Conservation (phyloP, 2,113 vertebrate genomes). For the Chaetodon auriga region DNA sequence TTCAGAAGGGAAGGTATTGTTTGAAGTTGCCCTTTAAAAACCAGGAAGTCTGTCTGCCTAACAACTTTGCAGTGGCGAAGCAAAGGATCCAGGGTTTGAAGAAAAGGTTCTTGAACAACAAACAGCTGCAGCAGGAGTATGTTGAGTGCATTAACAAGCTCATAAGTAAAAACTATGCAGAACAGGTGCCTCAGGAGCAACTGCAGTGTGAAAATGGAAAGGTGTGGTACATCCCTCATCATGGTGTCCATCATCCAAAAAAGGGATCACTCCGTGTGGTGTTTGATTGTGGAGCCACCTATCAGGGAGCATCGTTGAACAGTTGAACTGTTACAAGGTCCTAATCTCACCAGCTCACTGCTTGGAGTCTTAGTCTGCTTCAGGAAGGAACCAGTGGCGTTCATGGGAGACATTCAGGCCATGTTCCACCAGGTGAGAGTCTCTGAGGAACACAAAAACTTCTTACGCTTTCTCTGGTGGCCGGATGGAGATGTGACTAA, state of each 20-base stretch:
- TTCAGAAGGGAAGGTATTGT: background rate
- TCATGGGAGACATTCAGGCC: background rate
- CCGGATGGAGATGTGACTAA: background rate
- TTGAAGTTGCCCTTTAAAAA: background rate
- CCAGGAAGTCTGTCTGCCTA: background rate
- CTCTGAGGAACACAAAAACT: background rate
- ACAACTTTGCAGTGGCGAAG: background rate
- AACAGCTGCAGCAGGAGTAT: background rate
- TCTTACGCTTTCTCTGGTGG: background rate
- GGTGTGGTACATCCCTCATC: background rate
- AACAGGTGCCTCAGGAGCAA: background rate
- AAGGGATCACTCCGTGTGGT: background rate
- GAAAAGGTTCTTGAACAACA: background rate
- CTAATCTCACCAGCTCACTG: background rate
- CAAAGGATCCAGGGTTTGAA: background rate
- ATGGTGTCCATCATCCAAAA: background rate
- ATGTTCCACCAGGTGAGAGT: constrained; percentile 12
- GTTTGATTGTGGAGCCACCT: background rate
- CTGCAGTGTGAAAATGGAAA: background rate
- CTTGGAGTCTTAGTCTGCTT: background rate
- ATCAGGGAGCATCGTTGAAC: background rate
- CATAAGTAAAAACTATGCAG: background rate
- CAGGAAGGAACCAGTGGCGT: background rate
- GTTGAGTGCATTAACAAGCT: background rate
- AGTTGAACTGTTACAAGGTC: background rate